Evolutionary conservation across 2,113 vertebrate genomes (phyloP).

Genomic region (Ibidorhyncha struthersii): DNA sequence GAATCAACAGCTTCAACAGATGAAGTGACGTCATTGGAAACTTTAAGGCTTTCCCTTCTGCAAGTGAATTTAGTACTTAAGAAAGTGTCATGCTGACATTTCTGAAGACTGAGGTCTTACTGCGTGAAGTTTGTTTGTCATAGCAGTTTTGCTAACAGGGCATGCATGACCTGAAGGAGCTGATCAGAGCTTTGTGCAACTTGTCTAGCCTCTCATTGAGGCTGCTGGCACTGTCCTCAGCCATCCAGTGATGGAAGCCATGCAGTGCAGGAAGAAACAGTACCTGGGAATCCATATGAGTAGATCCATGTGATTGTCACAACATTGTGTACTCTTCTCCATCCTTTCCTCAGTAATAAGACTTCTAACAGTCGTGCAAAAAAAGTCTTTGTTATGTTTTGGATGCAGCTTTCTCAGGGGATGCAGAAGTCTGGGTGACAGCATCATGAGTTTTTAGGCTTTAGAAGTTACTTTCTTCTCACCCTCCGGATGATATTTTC

Average conservation of each 20-base stretch:
- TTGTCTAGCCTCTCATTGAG: neutral
- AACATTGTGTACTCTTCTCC: fast-evolving
- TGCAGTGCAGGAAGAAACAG: neutral
- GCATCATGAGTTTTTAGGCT: neutral
- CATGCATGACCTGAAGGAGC: neutral
- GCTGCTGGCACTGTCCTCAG: neutral
- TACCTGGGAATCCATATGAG: neutral
- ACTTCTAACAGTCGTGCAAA: neutral
- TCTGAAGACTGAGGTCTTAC: neutral
- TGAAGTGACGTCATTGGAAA: neutral
- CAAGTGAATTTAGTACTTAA: neutral
- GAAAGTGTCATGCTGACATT: neutral
- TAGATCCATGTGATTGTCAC: neutral
- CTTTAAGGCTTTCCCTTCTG: neutral
- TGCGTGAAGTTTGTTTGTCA: neutral
- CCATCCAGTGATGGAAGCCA: no score
- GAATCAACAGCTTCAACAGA: conserved; percentile 56
- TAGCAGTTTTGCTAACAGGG: neutral
- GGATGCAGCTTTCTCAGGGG: neutral
- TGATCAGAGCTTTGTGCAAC: neutral
- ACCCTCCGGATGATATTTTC: neutral
- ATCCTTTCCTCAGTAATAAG: neutral
- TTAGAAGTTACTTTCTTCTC: neutral
- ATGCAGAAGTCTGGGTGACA: neutral
- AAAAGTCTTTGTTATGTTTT: neutral